Percentiles rank a stretch among this genome's conserved stretches.
phyloP scores from a whole-genome alignment of 2,888 invertebrate species.

The Carpatolechia fugitivella region DNA sequence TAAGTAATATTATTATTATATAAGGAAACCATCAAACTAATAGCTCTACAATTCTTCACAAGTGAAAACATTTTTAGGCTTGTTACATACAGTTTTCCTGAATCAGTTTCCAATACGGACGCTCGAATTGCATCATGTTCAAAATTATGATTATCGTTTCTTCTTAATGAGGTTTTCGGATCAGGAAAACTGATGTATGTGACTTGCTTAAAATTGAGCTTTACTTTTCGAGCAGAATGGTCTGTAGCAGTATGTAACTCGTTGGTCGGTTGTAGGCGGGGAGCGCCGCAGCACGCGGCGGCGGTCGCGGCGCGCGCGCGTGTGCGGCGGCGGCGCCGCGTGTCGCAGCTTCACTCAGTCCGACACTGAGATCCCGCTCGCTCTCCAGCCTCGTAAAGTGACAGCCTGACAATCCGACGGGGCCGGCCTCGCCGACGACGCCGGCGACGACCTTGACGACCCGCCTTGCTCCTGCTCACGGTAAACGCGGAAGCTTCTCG shows the following conservation, averaged over 20 bases:
- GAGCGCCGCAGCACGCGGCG: conserved; percentile 71
- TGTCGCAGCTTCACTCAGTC: conserved; percentile 68
- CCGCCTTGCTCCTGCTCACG: conserved; percentile 22
- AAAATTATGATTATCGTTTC: too few species aligned
- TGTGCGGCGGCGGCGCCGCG: conserved; percentile 64
- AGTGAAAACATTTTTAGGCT: too few species aligned
- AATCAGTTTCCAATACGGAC: too few species aligned
- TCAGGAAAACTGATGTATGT: too few species aligned
- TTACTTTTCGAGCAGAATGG: too few species aligned
- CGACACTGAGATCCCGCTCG: conserved; percentile 77
- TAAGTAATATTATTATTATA: too few species aligned
- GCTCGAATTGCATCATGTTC: too few species aligned
- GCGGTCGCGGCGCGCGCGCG: conserved; percentile 70
- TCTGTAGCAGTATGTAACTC: neutral
- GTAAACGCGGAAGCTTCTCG: conserved; percentile 7
- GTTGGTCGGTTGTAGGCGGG: conserved; percentile 46
- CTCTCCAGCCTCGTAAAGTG: conserved; percentile 78
- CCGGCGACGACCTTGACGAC: conserved; percentile 5
- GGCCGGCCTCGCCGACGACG: conserved; percentile 26
- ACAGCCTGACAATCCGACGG: conserved; percentile 57
- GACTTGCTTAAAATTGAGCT: too few species aligned
- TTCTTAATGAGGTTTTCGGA: too few species aligned
- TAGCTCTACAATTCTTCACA: too few species aligned
- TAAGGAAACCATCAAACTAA: too few species aligned
- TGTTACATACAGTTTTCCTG: too few species aligned